Evolutionary conservation across 2,797 vertebrate genomes (phyloP).

Genomic region (Oryzias sinensis): DNA sequence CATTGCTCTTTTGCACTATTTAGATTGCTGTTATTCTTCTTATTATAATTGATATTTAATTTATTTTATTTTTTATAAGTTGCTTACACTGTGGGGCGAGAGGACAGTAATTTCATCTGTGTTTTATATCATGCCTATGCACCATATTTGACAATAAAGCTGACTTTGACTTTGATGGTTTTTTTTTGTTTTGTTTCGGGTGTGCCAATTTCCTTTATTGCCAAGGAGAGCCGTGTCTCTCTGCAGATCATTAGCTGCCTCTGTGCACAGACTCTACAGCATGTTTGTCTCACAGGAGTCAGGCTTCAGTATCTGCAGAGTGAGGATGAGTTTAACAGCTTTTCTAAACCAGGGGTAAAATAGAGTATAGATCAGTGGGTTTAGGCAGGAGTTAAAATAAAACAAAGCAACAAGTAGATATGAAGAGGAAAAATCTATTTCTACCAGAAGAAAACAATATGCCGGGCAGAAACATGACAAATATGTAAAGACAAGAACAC

Average conservation of each 20-base stretch:
- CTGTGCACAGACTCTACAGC: neutral
- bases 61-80: too few species aligned
- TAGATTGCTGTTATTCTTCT: too few species aligned
- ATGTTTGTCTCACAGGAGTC: slow-evolving; percentile 12
- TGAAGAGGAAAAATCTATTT: neutral
- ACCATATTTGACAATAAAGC: too few species aligned
- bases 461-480: slow-evolving; percentile 22
- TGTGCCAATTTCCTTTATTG: too few species aligned
- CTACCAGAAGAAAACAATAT: neutral
- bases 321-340: slow-evolving; percentile 17
- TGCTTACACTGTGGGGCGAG: too few species aligned
- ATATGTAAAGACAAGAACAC: slow-evolving; percentile 26
- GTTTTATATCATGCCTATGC: too few species aligned
- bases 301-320: slow-evolving; percentile 21
- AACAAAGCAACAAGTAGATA: neutral
- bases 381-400: slow-evolving; percentile 25
- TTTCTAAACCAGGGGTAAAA: slow-evolving; percentile 41
- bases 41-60: too few species aligned
- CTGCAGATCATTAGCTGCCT: neutral
- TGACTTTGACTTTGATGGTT: too few species aligned
- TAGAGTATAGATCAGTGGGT: slow-evolving; percentile 31
- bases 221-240: neutral
- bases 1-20: too few species aligned
- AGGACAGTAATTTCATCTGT: too few species aligned
- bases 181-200: too few species aligned